Conservation (phyloP, 2,113 vertebrate genomes). For the Echinops telfairi region DNA sequence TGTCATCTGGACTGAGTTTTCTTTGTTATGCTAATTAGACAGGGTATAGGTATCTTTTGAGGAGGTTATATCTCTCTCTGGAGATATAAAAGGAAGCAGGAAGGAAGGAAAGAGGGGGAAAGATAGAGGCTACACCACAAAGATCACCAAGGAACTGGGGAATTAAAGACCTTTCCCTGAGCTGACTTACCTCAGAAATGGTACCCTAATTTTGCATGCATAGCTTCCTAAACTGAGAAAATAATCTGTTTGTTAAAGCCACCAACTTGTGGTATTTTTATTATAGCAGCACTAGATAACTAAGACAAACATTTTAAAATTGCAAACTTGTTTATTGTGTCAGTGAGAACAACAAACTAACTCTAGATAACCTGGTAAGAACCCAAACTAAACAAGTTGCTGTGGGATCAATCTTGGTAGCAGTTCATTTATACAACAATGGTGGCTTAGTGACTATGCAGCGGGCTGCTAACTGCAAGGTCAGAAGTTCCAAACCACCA, state of each 20-base stretch:
- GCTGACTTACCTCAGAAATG: not conserved
- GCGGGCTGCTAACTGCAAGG: not conserved
- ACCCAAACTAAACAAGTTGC: not conserved
- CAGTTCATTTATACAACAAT: not conserved
- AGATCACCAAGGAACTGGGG: not conserved
- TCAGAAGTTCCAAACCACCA: no score
- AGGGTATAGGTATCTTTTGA: not conserved
- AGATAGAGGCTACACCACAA: not conserved
- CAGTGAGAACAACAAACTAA: conserved; percentile 19
- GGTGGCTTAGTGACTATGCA: no score
- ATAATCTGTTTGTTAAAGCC: not conserved
- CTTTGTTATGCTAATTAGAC: not conserved
- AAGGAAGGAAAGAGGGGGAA: not conserved
- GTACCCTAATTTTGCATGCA: not conserved
- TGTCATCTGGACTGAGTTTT: not conserved
- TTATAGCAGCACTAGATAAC: not conserved
- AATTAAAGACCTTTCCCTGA: not conserved
- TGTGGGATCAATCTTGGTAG: not conserved
- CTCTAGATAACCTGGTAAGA: not conserved
- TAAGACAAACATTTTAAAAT: conserved; percentile 28
- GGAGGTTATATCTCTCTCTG: not conserved
- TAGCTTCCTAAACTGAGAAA: not conserved
- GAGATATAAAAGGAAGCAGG: not conserved
- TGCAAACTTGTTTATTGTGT: not conserved
- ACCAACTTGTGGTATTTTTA: not conserved